Percentiles rank a stretch among this genome's conserved stretches.
Evolutionary conservation across 2,888 invertebrate species (phyloP).

Genomic region (Rhorus exstirpatorius): DNA sequence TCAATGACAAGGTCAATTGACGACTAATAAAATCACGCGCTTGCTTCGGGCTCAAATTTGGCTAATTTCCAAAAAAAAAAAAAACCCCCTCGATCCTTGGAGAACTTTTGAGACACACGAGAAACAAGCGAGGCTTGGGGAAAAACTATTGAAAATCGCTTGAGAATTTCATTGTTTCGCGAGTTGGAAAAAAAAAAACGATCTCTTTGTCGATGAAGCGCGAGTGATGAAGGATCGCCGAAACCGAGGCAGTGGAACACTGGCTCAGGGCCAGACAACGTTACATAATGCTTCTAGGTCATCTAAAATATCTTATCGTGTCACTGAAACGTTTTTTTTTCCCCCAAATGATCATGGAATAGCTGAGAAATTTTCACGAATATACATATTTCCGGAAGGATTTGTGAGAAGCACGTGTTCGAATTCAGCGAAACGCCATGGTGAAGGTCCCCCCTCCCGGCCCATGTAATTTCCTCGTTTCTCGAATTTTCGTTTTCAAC

Average conservation of each 20-base stretch:
- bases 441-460: too few species aligned
- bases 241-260: slow-evolving; percentile 75
- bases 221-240: slow-evolving; percentile 11
- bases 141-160: background rate
- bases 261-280: slow-evolving; percentile 75
- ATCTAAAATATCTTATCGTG: slow-evolving; percentile 31
- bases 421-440: slow-evolving; percentile 57
- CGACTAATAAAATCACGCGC: background rate
- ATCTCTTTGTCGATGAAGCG: slow-evolving; percentile 12
- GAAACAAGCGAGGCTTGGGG: too few species aligned
- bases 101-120: too few species aligned
- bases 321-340: slow-evolving; percentile 1
- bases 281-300: slow-evolving; percentile 77
- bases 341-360: background rate
- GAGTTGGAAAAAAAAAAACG: background rate
- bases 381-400: slow-evolving; percentile 3
- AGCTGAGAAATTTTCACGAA: background rate
- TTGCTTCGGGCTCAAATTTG: too few species aligned
- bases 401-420: slow-evolving; percentile 60
- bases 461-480: too few species aligned
- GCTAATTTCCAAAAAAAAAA: slow-evolving; percentile 21
- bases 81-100: too few species aligned
- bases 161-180: background rate
- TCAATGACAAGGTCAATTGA: slow-evolving; percentile 58
- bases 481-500: too few species aligned